These are phyloP conservation scores for Chrysotoxum bicinctum DNA, from an alignment of 2,888 invertebrate genomes.

Conservation along the genomic window DNA sequence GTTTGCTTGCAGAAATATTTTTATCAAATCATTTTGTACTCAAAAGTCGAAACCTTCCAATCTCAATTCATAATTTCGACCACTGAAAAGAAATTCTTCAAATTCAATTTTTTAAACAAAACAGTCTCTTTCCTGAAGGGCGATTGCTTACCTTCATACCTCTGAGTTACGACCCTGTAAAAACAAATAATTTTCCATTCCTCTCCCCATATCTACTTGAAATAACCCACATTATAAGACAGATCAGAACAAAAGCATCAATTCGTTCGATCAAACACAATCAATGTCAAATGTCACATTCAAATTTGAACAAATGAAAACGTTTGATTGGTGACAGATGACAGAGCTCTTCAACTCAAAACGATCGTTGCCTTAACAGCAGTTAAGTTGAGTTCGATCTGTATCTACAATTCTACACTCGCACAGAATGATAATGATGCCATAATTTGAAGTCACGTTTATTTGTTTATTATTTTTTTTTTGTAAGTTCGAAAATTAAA, in stretches of 20 bases:
- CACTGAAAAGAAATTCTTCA: too few species aligned
- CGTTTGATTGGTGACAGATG: slow-evolving; percentile 62
- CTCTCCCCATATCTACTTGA: background rate
- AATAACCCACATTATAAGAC: slow-evolving; percentile 30
- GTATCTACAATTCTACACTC: background rate
- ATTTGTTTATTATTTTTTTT: background rate
- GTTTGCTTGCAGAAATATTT: too few species aligned
- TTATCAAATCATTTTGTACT: too few species aligned
- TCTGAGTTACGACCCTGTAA: background rate
- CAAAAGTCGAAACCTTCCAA: too few species aligned
- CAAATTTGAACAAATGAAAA: slow-evolving; percentile 43
- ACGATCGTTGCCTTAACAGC: slow-evolving; percentile 22
- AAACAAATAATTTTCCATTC: slow-evolving; percentile 1
- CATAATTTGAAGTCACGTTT: slow-evolving; percentile 23
- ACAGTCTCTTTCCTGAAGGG: background rate
- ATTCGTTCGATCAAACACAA: slow-evolving; percentile 5
- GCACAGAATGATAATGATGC: slow-evolving; percentile 17
- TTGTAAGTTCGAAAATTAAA: background rate
- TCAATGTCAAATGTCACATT: slow-evolving; percentile 43
- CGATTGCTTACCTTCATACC: background rate
- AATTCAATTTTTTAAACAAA: too few species aligned
- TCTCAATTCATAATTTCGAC: too few species aligned
- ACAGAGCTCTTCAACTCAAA: slow-evolving; percentile 55
- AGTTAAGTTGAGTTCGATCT: background rate
- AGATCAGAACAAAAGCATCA: slow-evolving; percentile 11